Conservation (phyloP, 1,140 invertebrate genomes). For the Dreissena rostriformis region DNA sequence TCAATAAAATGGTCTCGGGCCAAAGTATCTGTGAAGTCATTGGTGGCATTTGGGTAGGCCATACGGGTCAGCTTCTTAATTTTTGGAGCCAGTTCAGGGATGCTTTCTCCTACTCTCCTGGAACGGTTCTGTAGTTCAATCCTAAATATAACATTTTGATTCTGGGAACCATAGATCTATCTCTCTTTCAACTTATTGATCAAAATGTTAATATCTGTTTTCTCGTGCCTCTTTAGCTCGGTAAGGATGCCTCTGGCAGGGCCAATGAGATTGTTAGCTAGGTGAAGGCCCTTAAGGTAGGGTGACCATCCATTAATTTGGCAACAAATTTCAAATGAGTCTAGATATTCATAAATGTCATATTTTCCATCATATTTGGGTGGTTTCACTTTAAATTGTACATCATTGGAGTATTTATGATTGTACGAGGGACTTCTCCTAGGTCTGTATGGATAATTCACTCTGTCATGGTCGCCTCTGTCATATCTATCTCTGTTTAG, state of each 20-base stretch:
- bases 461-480: not conserved
- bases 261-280: slow-evolving; percentile 4
- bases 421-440: not conserved
- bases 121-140: not conserved
- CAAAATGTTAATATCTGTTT: not conserved
- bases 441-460: not conserved
- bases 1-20: not conserved
- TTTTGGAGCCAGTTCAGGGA: slow-evolving; percentile 6
- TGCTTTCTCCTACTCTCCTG: slow-evolving; percentile 3
- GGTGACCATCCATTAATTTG: slow-evolving; percentile 9
- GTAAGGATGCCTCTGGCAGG: not conserved
- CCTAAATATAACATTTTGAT: slow-evolving; percentile 10
- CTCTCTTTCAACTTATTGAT: not conserved
- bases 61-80: not conserved
- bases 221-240: not conserved
- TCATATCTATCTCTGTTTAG: no score
- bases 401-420: not conserved
- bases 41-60: not conserved
- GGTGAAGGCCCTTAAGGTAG: not conserved
- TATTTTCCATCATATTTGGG: slow-evolving; percentile 32
- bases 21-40: not conserved
- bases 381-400: slow-evolving; percentile 8
- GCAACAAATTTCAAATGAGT: slow-evolving; percentile 16
- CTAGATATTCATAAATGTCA: slow-evolving; percentile 5
- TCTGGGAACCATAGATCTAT: slow-evolving; percentile 12